Base-by-base conservation (phyloP, 2,888 invertebrate species). In the Lycocerus yunnanus region DNA sequence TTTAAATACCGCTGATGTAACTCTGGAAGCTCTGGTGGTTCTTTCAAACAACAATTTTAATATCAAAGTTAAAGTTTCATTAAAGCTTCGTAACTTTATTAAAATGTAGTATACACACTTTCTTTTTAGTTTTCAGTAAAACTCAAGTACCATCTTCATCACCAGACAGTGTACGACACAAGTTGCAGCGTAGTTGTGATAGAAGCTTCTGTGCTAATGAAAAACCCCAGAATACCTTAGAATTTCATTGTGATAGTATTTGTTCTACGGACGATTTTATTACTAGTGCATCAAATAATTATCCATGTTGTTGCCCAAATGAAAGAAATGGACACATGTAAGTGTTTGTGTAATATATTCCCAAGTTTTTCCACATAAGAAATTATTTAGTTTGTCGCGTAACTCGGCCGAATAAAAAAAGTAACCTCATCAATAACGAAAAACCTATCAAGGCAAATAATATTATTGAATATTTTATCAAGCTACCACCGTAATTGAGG, bases 261-360 rank as follows among this genome's bases (percentile, higher is more conserved):
- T 82, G 74, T 84, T 27, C 85, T 85, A 69, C 79, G 84, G 15
- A 85, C 85, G 68, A 77, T 85, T 61, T 70, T 78, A 79, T 76
- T 76, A 74, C 75, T 76, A 77, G 66, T 80, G 80, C 88, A 88
- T 83, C 88, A 88, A 77, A 87, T 88, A 81, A 88, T 88, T 59
- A 83, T 88, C 76, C 88, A 88, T 72, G 89, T 88, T 43, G 89
- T 88, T n/a, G 89, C 88, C 81, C 89, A 88, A 82, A 89, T 88
- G 73, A 89, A 88, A 86, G 88, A 88, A 81, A 89, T 88, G 81
- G 89, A 88, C 82, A 89, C 88, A 83, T 86, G 88, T 82, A 81
- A 75, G 83, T 82, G 20, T 20, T 18, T 63, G 11, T 61, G 24
- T 6, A 13, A 15, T 16, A n/a, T n/a, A n/a, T n/a, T n/a, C n/a